Conservation (phyloP, 2,797 vertebrate genomes). For the Stomatorhinus walkeri region DNA sequence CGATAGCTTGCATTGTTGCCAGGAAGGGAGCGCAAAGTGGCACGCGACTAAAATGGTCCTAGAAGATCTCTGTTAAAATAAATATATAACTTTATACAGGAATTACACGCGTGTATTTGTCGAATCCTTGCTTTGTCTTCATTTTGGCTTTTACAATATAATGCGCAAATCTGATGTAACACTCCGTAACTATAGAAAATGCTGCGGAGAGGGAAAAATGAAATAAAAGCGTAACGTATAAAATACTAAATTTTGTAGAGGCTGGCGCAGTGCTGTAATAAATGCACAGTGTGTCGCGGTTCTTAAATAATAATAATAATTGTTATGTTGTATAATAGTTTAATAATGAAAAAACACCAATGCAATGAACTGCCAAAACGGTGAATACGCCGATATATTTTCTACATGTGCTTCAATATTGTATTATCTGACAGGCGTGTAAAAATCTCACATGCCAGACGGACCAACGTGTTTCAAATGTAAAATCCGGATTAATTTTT, state of each 20-base stretch:
- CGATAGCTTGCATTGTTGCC: neutral
- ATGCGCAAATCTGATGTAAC: neutral
- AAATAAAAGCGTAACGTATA: neutral
- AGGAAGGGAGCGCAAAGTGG: neutral
- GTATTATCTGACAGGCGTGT: neutral
- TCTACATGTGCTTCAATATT: neutral
- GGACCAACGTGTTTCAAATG: neutral
- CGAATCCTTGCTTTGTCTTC: neutral
- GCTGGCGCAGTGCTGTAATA: neutral
- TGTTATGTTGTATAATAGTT: neutral
- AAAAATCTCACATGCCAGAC: neutral
- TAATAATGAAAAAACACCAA: neutral
- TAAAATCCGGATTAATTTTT: neutral
- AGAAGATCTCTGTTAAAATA: neutral
- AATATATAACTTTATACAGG: neutral
- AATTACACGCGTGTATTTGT: neutral
- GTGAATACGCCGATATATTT: neutral
- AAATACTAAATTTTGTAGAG: neutral
- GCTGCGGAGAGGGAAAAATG: neutral
- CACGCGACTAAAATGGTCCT: neutral
- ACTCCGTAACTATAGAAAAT: neutral
- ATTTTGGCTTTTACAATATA: neutral
- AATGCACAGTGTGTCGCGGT: neutral
- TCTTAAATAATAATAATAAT: neutral
- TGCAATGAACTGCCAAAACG: neutral